Percentiles rank a stretch among this genome's conserved stretches.
These are phyloP conservation scores for Gambusia affinis DNA, from an alignment of 2,113 vertebrate genomes.

Conservation along the genomic window DNA sequence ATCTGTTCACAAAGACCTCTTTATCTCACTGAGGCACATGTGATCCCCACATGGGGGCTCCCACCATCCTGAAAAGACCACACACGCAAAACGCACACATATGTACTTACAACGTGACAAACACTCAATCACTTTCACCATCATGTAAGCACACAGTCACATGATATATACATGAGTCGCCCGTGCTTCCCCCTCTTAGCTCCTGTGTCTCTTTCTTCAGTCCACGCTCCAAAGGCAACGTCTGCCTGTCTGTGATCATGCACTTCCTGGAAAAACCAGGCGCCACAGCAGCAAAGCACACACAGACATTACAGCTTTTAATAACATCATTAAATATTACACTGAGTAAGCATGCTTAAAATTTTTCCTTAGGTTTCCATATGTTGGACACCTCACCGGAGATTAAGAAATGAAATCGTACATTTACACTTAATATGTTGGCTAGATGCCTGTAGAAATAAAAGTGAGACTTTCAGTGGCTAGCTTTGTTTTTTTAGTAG, in stretches of 20 bases:
- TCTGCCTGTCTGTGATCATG: constrained; percentile 50
- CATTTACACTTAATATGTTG: neutral
- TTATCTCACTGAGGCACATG: constrained; percentile 61
- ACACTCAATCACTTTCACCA: constrained; percentile 37
- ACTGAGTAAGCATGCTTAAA: neutral
- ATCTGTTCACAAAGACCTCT: constrained; percentile 74
- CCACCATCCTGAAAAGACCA: constrained; percentile 54
- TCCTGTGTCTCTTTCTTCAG: constrained; percentile 7
- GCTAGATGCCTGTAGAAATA: neutral
- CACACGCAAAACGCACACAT: constrained; percentile 16
- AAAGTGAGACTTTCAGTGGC: neutral
- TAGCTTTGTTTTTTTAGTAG: neutral
- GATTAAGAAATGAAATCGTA: neutral
- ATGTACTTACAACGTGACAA: constrained; percentile 23
- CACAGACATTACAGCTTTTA: neutral
- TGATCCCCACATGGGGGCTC: constrained; percentile 71
- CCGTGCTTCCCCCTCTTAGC: neutral
- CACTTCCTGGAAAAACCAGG: constrained; percentile 42
- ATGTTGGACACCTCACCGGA: neutral
- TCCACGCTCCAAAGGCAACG: constrained; percentile 30
- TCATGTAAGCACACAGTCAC: constrained; percentile 24
- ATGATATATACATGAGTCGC: constrained; percentile 9
- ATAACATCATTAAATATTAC: neutral
- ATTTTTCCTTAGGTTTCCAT: no score
- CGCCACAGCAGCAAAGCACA: constrained; percentile 13